Base-by-base conservation (phyloP, 2,113 vertebrate genomes). In the Oncorhynchus nerka region DNA sequence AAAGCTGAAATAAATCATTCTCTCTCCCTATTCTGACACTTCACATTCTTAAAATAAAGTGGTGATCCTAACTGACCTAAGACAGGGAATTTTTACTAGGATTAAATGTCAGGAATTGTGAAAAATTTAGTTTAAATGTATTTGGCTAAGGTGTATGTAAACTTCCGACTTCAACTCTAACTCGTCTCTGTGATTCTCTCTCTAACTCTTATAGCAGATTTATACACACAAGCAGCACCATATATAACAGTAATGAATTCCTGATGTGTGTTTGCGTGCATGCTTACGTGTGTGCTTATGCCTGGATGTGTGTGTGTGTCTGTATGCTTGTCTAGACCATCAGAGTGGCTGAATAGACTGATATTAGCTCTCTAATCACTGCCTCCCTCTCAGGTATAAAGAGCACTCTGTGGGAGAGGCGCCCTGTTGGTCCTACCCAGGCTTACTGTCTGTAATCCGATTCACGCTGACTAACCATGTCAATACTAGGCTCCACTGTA, bases 341-440 rank as follows among this genome's bases (percentile, higher is more conserved):
- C 85, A 71, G 71, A 79, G 79, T 73, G 80, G 86, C 79, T 73
- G 61, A 83, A 77, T 73, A 74, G 68, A 79, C 71, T 77, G 26
- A 87, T 86, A 92, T 92, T 89, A 91, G 83, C 49, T 62, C 68
- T 79, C 74, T 87, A 91, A 87, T 92, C 90, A 86, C 83, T 75
- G 78, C 55, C 76, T 83, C 76, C 55, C 76, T 83, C 77, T 75
- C 69, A 79, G 82, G 65, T 90, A 88, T 91, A 92, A 92, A 91
- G 87, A 79, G 65, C 79, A 80, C 84, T 87, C 84, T 91, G 84
- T 88, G 74, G 64, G 78, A 75, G 81, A 68, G 80, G 77, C 80
- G 82, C 81, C 82, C 70, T 80, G 75, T 80, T 84, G 79, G 79
- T 80, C 79, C 72, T 79, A 55, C 67, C 74, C 79, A 83, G 83